phyloP scores from a whole-genome alignment of 2,888 invertebrate genomes.

The Chesias legatella region DNA sequence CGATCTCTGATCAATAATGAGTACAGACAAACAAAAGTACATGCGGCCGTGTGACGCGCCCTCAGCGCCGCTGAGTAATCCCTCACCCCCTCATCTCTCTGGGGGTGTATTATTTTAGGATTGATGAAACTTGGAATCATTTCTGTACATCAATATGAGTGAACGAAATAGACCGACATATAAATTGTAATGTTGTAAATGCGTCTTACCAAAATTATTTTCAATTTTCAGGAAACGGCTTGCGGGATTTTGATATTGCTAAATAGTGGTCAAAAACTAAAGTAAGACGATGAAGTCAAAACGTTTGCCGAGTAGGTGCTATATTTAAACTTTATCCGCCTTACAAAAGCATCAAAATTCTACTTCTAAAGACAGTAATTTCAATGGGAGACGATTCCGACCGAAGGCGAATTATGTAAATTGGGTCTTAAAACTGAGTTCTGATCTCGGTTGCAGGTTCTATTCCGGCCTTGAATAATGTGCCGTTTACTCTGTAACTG shows the following conservation, averaged over 20 bases:
- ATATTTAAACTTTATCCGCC: no score
- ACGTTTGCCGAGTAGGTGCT: no score
- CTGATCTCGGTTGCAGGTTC: slow-evolving; percentile 20
- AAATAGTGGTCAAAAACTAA: no score
- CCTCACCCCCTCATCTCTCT: slow-evolving; percentile 1
- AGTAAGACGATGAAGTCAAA: no score
- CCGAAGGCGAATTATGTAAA: slow-evolving; percentile 35
- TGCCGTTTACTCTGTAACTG: slow-evolving; percentile 18
- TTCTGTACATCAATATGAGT: background rate
- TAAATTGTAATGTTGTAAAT: no score
- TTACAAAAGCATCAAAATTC: slow-evolving; percentile 4
- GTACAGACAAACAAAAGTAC: no score
- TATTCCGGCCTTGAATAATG: slow-evolving; percentile 20
- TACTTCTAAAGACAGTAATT: slow-evolving; percentile 16
- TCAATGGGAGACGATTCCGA: slow-evolving; percentile 23
- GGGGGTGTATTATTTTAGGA: slow-evolving; percentile 6
- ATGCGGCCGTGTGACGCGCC: background rate
- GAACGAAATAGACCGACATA: no score
- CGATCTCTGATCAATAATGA: no score
- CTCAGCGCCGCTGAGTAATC: slow-evolving; percentile 2
- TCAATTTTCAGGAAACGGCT: no score
- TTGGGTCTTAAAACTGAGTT: slow-evolving; percentile 31
- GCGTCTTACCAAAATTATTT: no score
- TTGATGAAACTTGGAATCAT: slow-evolving; percentile 3
- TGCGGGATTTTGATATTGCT: no score